Base-by-base conservation (phyloP, 2,113 vertebrate species). In the Gallinago undulata region DNA sequence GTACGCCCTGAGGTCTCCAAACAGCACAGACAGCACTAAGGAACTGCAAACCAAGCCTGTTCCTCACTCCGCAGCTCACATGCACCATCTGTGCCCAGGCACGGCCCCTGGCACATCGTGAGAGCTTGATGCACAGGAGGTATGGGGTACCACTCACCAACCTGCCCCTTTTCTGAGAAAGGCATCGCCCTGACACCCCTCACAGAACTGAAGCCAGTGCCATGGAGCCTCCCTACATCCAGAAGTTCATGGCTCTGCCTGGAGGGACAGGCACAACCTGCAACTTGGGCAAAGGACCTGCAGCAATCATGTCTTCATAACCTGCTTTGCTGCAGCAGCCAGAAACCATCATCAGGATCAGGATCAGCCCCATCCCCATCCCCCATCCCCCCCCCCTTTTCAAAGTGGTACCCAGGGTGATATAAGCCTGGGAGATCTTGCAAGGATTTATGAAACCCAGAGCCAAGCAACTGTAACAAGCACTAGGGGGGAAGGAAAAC, bases 101-200 rank as follows among this genome's bases (percentile, higher is more conserved):
- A 22, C 9, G 67, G 51, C 8, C 41, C 41, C 74, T 3, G 1
- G 47, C 62, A 72, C 0, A 0, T 4, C 45, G 55, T 17, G 28
- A 69, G 39, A 74, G 82, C 35, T 57, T 33, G 28, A 19, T 66
- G 63, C 56, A 33, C 51, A 35, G 78, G 74, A 83, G 63, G 13
- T 67, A 25, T 27, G 35, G 35, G 59, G 37, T 4, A 30, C 60
- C 48, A 25, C 62, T n/a, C 57, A 51, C 18, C 3, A 2, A 6
- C 45, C n/a, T 69, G 64, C 33, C 60, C 63, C 25, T 90, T 69
- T 94, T 25, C 47, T 70, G n/a, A n/a, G 55, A 62, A 4, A 84
- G 73, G 11, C 28, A 55, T 15, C 39, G 60, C 55, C 63, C 43
- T 60, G 45, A 79, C 23, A 56, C 19, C 25, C 27, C 50, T 53